Conservation (phyloP, 1,140 invertebrate genomes). For the Theocolax elegans region DNA sequence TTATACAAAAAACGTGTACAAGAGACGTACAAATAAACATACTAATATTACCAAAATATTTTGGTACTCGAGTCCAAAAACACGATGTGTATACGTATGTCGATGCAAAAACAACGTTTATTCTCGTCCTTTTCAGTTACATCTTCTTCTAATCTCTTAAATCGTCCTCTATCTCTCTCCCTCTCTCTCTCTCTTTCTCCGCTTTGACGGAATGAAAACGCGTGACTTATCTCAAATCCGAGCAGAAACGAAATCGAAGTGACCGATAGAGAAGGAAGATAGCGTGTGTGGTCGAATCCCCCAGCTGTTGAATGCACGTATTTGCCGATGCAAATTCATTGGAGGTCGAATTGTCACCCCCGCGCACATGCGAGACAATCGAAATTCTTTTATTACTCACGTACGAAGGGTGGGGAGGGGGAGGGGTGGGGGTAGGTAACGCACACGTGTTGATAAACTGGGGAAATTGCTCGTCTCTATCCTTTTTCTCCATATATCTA, state of each 20-base stretch:
- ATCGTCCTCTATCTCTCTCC: not conserved
- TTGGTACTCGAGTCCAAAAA: too few relatives aligned
- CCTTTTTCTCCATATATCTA: too few relatives aligned
- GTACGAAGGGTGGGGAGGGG: too few relatives aligned
- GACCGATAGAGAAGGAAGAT: not conserved
- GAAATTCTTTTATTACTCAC: not conserved
- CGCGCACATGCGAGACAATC: not conserved
- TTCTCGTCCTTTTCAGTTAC: not conserved
- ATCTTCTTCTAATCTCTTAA: not conserved
- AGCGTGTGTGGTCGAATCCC: not conserved
- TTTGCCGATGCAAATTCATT: constrained; percentile 18
- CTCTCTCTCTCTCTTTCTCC: not conserved
- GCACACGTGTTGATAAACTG: not conserved
- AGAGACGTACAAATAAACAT: too few relatives aligned
- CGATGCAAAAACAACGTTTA: too few relatives aligned
- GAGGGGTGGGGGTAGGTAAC: too few relatives aligned
- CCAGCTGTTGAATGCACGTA: not conserved
- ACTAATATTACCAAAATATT: too few relatives aligned
- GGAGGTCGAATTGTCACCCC: not conserved
- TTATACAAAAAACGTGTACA: too few relatives aligned
- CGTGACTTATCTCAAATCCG: constrained; percentile 19
- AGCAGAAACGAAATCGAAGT: not conserved
- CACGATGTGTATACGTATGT: too few relatives aligned
- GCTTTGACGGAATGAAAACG: not conserved
- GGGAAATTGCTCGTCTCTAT: not conserved